Base-by-base conservation (phyloP, 2,797 vertebrate genomes). In the Rousettus madagascariensis region DNA sequence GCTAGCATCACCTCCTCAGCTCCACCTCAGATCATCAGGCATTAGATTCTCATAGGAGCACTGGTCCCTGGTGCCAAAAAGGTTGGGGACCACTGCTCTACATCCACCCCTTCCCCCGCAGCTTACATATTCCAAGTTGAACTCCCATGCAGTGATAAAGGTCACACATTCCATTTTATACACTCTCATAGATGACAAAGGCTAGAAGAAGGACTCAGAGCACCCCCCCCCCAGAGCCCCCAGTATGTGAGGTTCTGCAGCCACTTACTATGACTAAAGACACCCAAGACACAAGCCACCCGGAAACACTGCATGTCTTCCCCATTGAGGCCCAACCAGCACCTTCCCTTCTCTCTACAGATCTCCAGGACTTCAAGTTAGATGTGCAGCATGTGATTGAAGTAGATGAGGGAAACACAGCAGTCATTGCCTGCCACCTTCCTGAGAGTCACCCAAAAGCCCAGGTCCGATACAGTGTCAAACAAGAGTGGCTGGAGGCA, bases 391-490 rank as follows among this genome's bases (percentile, higher is more conserved):
- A 99, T 0, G 99, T 99, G 94, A 99, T 99, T 0, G 99, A 99
- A 98, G 99, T 99, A 24, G 99, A 99, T 1, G 99, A 99, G 97
- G 99, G 99, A 84, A 99, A 99, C 98, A 99, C 99, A 0, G 99
- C 99, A 0, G 99, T 99, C 91, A 99, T 99, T 0, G 99, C 99
- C 91, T 99, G 99, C 0, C 99, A 99, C 97, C 98, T 99, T 91
- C 99, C 99, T 0, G 99, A 99, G 97, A 99, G 99, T 97, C 99
- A 99, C 93, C 99, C 99, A n/a, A 99, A 99, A 98, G 99, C 99
- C 92, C 99, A 99, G 98, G 99, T 99, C 97, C 99, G 99, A 97
- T 99, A 99, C 98, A 99, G 99, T 0, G 99, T 99, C 98, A 99
- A 99, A 89, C 99, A 99, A 96, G 99, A 99, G 97, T 99, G 99